Conservation (phyloP, 2,113 vertebrate species). For the Cephalophus harveyi region DNA sequence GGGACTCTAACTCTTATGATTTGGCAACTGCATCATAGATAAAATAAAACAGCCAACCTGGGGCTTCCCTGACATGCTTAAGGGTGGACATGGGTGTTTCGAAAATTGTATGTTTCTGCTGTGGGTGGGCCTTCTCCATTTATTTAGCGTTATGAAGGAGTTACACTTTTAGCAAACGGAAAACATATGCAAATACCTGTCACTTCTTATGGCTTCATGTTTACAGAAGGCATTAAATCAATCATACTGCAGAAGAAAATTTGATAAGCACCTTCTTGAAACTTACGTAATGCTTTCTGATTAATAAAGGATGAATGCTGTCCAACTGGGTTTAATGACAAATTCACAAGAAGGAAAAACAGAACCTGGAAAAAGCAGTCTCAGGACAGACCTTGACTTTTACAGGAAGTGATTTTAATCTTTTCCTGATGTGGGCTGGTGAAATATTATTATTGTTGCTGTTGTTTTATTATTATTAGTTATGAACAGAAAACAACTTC, state of each 20-base stretch:
- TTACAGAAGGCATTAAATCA: conserved; percentile 60
- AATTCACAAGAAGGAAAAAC: conserved; percentile 7
- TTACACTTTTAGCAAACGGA: conserved; percentile 54
- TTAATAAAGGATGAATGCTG: conserved; percentile 44
- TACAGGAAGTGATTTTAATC: neutral
- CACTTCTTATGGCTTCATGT: conserved; percentile 41
- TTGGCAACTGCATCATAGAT: neutral
- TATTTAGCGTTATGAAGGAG: neutral
- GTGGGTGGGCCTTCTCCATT: neutral
- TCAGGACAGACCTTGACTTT: conserved; percentile 23
- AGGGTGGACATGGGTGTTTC: neutral
- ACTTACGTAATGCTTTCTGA: conserved; percentile 62
- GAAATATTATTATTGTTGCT: neutral
- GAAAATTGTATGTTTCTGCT: neutral
- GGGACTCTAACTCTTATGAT: neutral
- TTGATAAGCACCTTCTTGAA: conserved; percentile 46
- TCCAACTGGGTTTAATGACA: conserved; percentile 1
- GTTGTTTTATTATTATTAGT: neutral
- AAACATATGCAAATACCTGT: conserved; percentile 36
- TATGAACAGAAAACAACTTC: conserved; percentile 16
- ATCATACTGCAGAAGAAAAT: conserved; percentile 28
- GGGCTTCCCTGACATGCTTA: neutral
- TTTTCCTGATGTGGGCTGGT: neutral
- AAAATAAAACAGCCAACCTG: neutral
- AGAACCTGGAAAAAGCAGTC: neutral